Percentiles rank a stretch among this genome's conserved stretches.
Conservation (phyloP, 1,140 invertebrate species). For the Hesperophylax magnus region DNA sequence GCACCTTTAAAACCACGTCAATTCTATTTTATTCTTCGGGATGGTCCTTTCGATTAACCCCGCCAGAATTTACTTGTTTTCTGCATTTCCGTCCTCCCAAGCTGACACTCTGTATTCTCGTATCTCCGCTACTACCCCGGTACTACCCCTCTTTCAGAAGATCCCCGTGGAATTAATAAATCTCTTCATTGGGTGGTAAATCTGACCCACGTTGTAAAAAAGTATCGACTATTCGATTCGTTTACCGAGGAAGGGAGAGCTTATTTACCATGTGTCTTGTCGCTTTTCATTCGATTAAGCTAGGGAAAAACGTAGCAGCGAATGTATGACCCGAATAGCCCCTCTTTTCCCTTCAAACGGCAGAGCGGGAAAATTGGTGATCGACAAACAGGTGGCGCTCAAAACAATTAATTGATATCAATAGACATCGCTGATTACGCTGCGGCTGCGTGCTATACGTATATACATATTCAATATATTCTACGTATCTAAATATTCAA, state of each 20-base stretch:
- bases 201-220: not conserved
- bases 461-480: too few species aligned
- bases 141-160: slow-evolving; percentile 23
- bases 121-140: slow-evolving; percentile 23
- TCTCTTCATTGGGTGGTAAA: not conserved
- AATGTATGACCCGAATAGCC: slow-evolving; percentile 32
- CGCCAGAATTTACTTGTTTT: not conserved
- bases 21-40: not conserved
- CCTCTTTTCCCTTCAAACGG: slow-evolving; percentile 13
- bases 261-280: not conserved
- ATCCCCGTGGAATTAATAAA: not conserved
- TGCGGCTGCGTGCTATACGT: too few species aligned
- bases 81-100: not conserved
- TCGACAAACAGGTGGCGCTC: slow-evolving; percentile 37
- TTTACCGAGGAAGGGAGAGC: not conserved
- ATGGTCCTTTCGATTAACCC: not conserved
- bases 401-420: slow-evolving; percentile 36
- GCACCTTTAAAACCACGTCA: not conserved
- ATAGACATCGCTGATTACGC: slow-evolving; percentile 11
- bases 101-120: slow-evolving; percentile 28
- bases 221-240: not conserved
- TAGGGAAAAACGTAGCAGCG: not conserved
- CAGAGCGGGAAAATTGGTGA: slow-evolving; percentile 27
- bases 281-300: not conserved
- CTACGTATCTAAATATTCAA: too few species aligned